Evolutionary conservation across 2,797 vertebrate genomes (phyloP), one percentile per base, ranked within the genome.

Genomic region (Lepus oiostolus): DNA sequence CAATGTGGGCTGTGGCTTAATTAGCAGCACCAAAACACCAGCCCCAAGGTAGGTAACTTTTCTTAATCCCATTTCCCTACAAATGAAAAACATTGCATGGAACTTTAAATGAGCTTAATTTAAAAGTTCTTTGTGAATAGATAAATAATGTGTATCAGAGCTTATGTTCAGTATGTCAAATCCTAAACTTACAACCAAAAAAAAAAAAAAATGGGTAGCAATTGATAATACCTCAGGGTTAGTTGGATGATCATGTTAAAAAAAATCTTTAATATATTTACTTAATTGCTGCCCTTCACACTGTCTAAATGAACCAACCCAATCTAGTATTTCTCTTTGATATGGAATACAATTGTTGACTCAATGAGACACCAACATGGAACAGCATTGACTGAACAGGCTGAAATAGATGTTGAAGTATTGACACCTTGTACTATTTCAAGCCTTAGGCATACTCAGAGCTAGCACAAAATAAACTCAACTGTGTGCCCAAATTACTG

Each of bases 181-280:
- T 17, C 8, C 82, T 62, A 79, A 38, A 52, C 11, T 22, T 30
- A 91, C 77, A 85, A 35, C 32, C 17, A 21, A 71, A 80, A 60
- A 11, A 80, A 86, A 84, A 19, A 62, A 7, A 3, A 32, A 67
- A n/a, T n/a, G 19, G 24, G 30, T 14, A 92, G 11, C n/a, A 52
- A 47, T 58, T 83, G 22, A 47, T 67, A 83, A 93, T 62, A 85
- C 7, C 32, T 71, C 17, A 86, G 58, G 7, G 13, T 81, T 0
- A 82, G n/a, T 7, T 58, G 85, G 21, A 30, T 71, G 54, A 32
- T 0, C 50, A 42, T 1, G 1, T 54, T 85, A 85, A 62, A 87
- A 93, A 93, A 91, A 87, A 5, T 2, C 32, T 82, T 72, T 67
- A 75, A 22, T 85, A 19, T 30, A 21, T 76, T 93, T 52, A 13